Evolutionary conservation across 2,888 invertebrate species (phyloP), one percentile per base, ranked within the genome.

Genomic region (Oxycera nigricornis): DNA sequence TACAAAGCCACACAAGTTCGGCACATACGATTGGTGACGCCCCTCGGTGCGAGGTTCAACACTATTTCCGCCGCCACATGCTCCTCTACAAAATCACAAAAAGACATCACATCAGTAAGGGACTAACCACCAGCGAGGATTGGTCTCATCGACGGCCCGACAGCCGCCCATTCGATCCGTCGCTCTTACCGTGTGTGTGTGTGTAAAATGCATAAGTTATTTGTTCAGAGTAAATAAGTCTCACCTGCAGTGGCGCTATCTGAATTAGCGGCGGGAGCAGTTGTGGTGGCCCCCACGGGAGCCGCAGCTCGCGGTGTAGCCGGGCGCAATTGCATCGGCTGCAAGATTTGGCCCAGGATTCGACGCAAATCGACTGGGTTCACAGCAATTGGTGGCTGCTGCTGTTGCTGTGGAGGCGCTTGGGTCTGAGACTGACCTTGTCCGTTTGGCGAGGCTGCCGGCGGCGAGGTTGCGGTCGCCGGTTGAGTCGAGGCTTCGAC

Each of bases 331-430:
- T 62, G 74, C 57, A 73, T 72, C 30, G 74, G 72, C 26, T 75
- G 55, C 20, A 75, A 61, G 6, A 74, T 7, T 62, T 74, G 76
- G 30, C 72, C 11, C 28, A 80, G 78, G 1, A 77, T 57, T 82
- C 83, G 22, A 81, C 78, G 14, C 28, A 82, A 80, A 75, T 74
- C 57, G 68, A 77, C 76, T 30, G 73, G 74, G 28, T 73, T 70
- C 55, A 70, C 72, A 50, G 72, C 79, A 61, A 84, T 78, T 55
- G 52, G 77, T 59, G 52, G 77, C 61, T 31, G 75, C 50, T 50
- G 78, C 17, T 52, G 78, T 35, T 74, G 79, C 26, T 72, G 79
- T 70, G 73, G 78, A n/a, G n/a, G n/a, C n/a, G n/a, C n/a, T 65
- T 73, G 79, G 24, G 65, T 73, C 68, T 52, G 78, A 77, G 70